phyloP scores from a whole-genome alignment of 2,888 invertebrate species.

The Pelosia muscerda region DNA sequence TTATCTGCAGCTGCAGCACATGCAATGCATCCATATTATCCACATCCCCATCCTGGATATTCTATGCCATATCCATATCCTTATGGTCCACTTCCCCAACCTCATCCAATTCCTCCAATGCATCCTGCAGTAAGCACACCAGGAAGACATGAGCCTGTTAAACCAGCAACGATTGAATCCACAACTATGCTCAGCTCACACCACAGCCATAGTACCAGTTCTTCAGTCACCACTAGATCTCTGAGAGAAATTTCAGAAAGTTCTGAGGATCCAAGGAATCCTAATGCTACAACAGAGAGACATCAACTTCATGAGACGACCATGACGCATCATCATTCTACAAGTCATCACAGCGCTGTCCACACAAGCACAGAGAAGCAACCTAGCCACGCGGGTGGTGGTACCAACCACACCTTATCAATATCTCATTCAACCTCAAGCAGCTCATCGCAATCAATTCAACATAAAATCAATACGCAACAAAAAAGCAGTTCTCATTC shows the following conservation, averaged over 20 bases:
- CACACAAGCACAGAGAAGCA: conserved; percentile 89
- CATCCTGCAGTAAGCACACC: conserved; percentile 81
- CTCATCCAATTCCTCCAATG: conserved; percentile 91
- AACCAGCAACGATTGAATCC: conserved; percentile 87
- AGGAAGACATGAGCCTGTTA: conserved; percentile 82
- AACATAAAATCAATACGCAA: conserved; percentile 87
- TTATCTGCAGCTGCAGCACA: conserved; percentile 88
- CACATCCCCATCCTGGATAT: conserved; percentile 90
- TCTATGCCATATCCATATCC: conserved; percentile 91
- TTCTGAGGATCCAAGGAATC: conserved; percentile 79
- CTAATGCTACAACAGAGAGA: conserved; percentile 84
- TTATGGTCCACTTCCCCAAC: conserved; percentile 91
- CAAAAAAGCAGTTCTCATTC: conserved; percentile 81
- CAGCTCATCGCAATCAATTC: conserved; percentile 89
- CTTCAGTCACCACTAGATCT: conserved; percentile 90
- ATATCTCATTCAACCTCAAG: conserved; percentile 90
- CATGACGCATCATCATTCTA: conserved; percentile 89
- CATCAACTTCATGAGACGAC: conserved; percentile 89
- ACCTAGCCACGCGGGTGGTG: conserved; percentile 82
- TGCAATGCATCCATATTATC: conserved; percentile 90
- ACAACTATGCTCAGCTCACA: conserved; percentile 91
- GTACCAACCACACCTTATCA: conserved; percentile 87
- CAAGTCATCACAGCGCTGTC: conserved; percentile 88
- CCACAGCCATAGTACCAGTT: conserved; percentile 90
- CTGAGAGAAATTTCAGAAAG: conserved; percentile 88